A percentile compares a stretch with the other conserved stretches of the same genome.
These are phyloP conservation scores for Julus scandinavius DNA, from an alignment of 2,888 invertebrate genomes.

Conservation along the genomic window DNA sequence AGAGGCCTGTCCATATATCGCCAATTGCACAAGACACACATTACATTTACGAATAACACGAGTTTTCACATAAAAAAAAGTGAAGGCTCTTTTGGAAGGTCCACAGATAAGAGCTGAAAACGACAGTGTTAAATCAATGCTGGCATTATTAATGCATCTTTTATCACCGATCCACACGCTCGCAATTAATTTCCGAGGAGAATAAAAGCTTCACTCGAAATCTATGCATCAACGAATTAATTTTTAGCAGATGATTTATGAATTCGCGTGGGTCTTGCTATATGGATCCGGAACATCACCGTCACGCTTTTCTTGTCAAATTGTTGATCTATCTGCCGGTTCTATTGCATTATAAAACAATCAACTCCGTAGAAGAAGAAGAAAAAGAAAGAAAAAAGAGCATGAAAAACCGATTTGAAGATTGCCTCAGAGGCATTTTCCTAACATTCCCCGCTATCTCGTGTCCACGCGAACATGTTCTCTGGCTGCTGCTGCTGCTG, in stretches of 20 bases:
- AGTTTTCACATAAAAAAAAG: neutral
- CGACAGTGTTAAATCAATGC: constrained; percentile 13
- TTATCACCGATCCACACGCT: constrained; percentile 29
- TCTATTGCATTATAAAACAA: constrained; percentile 43
- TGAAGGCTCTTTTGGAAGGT: neutral
- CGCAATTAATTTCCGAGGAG: neutral
- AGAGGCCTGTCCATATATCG: neutral
- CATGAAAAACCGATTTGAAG: constrained; percentile 29
- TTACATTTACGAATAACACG: neutral
- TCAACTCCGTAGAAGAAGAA: neutral
- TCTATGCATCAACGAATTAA: neutral
- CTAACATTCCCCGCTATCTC: neutral
- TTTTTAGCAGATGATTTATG: neutral
- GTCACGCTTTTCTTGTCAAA: constrained; percentile 45
- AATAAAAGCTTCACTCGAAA: constrained; percentile 20
- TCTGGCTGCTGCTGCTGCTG: neutral
- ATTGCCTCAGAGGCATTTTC: neutral
- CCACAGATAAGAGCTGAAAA: constrained; percentile 1
- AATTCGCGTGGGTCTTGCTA: constrained; percentile 3
- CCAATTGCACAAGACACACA: neutral
- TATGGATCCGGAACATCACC: constrained; percentile 37
- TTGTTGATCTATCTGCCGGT: constrained; percentile 31
- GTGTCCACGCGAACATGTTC: neutral
- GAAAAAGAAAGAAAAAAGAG: neutral
- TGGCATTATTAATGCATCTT: constrained; percentile 35